Percentiles rank a stretch among this genome's conserved stretches.
These are phyloP conservation scores for Petrocephalus zakoni DNA, from an alignment of 2,113 vertebrate genomes.

Conservation along the genomic window DNA sequence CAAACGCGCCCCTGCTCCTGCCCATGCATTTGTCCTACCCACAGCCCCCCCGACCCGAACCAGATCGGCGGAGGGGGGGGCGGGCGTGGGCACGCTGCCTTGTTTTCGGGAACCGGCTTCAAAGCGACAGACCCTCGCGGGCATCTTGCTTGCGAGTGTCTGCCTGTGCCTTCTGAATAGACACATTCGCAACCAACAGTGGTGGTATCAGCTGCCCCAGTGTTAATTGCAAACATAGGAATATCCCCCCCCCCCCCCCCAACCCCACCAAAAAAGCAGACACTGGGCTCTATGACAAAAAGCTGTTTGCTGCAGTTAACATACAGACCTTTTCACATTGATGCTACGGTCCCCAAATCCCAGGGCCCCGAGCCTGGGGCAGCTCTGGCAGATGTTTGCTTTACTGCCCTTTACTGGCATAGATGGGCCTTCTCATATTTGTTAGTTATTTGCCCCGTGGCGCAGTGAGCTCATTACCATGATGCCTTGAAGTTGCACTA, in stretches of 20 bases:
- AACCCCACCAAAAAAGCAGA: not conserved
- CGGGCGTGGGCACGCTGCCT: not conserved
- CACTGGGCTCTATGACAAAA: not conserved
- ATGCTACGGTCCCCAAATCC: not conserved
- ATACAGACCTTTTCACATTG: not conserved
- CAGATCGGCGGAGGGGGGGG: not conserved
- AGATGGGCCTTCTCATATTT: not conserved
- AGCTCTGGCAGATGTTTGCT: not conserved
- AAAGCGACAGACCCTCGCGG: not conserved
- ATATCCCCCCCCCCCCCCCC: not conserved
- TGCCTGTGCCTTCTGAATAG: not conserved
- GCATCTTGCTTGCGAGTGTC: slow-evolving; percentile 17
- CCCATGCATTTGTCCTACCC: not conserved
- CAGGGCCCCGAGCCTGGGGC: not conserved
- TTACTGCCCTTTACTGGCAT: not conserved
- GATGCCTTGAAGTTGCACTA: not conserved
- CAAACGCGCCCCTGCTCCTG: not conserved
- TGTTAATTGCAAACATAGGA: slow-evolving; percentile 7
- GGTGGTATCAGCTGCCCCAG: not conserved
- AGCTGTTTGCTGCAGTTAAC: not conserved
- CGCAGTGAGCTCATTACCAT: not conserved
- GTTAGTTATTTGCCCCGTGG: not conserved
- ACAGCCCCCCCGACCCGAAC: not conserved
- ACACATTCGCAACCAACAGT: slow-evolving; percentile 20
- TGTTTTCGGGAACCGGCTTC: not conserved